Evolutionary conservation across 2,888 invertebrate species (phyloP), one percentile per base, ranked within the genome.

Genomic region (Geophilus truncorum): DNA sequence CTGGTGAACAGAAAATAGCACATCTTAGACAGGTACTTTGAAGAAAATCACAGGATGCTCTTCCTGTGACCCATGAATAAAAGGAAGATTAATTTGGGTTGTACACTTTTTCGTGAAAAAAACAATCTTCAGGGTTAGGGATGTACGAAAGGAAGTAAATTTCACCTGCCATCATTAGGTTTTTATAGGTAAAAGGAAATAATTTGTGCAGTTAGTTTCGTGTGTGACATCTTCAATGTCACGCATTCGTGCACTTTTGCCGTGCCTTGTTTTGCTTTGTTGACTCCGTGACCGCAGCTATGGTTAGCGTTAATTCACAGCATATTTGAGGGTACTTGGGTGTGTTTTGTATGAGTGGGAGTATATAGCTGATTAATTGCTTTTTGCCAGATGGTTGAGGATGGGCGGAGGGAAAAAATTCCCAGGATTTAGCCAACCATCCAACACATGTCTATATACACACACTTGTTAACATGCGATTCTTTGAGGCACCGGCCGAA

Each of bases 41-140:
- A 70, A 62, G 70, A 70, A 70, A 70, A 70, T 70, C 70, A 70
- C 70, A 70, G 70, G 70, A 70, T 28, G 70, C n/a, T 70, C 70
- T 7, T 70, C 70, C 70, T 70, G 70, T 70, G 23, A n/a, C 12
- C n/a, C 25, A 70, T n/a, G 18, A n/a, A 70, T 28, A 70, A 70
- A 70, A 70, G 70, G 28, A 23, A 28, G 28, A 70, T n/a, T 51
- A 21, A 28, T 28, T 70, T 23, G 70, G 5, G 57, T 62, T 62
- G 10, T 10, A 12, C 25, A 28, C 28, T 70, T 70, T 70, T 25
- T 70, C 12, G n/a, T n/a, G n/a, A n/a, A n/a, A n/a, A n/a, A n/a
- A n/a, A n/a, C n/a, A n/a, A n/a, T n/a, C n/a, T n/a, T n/a, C n/a
- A n/a, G n/a, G n/a, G n/a, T n/a, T 70, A 23, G 15, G 28, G 70